A percentile compares a stretch with the other conserved stretches of the same genome.
These are phyloP conservation scores for Cepaea nemoralis DNA, from an alignment of 1,140 invertebrate species.

Conservation along the genomic window DNA sequence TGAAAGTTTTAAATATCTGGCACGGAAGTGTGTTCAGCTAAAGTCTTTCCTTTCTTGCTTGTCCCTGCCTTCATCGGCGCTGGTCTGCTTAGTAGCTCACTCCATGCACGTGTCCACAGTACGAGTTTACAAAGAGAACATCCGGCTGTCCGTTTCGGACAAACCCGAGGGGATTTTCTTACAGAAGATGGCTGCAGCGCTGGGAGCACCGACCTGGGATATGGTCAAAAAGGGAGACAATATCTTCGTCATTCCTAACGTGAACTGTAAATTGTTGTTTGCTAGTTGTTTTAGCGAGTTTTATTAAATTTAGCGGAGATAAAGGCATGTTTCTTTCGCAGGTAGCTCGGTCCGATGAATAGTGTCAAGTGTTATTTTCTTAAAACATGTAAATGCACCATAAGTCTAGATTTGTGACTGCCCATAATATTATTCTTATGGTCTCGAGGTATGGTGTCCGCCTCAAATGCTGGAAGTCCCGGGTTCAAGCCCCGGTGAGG, in stretches of 20 bases:
- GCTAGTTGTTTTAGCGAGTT: constrained; percentile 34
- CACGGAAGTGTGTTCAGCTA: constrained; percentile 2
- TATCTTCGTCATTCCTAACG: constrained; percentile 23
- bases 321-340: too few species aligned
- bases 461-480: too few species aligned
- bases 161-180: constrained; percentile 14
- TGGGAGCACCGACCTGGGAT: neutral
- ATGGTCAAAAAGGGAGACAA: constrained; percentile 32
- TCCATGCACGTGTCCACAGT: neutral
- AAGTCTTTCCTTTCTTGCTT: constrained; percentile 19
- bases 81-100: neutral
- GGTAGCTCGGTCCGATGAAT: too few species aligned
- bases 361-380: too few species aligned
- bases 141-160: neutral
- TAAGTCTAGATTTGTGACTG: too few species aligned
- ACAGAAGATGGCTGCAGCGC: neutral
- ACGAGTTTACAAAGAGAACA: constrained; percentile 26
- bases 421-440: too few species aligned
- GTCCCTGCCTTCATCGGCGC: constrained; percentile 20
- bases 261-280: constrained; percentile 22
- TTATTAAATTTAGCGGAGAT: neutral
- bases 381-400: too few species aligned
- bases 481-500: too few species aligned
- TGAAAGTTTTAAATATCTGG: constrained; percentile 26
- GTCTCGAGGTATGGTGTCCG: too few species aligned